Evolutionary conservation across 2,113 vertebrate species (phyloP).

Genomic region (Clarias batrachus): DNA sequence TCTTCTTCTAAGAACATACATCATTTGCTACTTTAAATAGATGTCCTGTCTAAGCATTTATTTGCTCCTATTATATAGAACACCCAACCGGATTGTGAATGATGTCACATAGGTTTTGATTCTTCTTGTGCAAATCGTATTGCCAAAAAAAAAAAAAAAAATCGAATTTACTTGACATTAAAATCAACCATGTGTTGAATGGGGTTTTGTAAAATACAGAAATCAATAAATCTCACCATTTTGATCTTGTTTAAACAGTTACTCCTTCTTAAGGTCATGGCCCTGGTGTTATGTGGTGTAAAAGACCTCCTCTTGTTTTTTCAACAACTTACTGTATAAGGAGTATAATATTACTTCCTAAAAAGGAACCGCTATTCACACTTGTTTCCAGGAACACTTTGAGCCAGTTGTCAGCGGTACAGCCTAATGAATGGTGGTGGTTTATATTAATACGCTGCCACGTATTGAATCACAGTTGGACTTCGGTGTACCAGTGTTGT

Average conservation of each 20-base stretch:
- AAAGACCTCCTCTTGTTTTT: slow-evolving; percentile 15
- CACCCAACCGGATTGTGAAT: background rate
- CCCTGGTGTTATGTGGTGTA: background rate
- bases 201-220: background rate
- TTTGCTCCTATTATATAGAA: background rate
- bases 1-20: slow-evolving; percentile 3
- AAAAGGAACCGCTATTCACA: slow-evolving; percentile 30
- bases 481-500: slow-evolving; percentile 19
- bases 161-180: background rate
- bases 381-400: slow-evolving; percentile 17
- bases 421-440: slow-evolving; percentile 40
- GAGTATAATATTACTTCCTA: slow-evolving; percentile 33
- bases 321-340: background rate
- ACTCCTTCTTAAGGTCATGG: background rate
- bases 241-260: slow-evolving; percentile 1
- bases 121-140: background rate
- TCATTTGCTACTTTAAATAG: slow-evolving; percentile 32
- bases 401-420: slow-evolving; percentile 19
- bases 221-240: background rate
- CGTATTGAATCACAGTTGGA: slow-evolving; percentile 37
- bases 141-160: background rate
- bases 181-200: background rate
- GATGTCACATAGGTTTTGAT: background rate
- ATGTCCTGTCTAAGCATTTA: slow-evolving; percentile 11
- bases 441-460: slow-evolving; percentile 42